Evolutionary conservation across 2,113 vertebrate genomes (phyloP).

Genomic region (Chloropsis cyanopogon): DNA sequence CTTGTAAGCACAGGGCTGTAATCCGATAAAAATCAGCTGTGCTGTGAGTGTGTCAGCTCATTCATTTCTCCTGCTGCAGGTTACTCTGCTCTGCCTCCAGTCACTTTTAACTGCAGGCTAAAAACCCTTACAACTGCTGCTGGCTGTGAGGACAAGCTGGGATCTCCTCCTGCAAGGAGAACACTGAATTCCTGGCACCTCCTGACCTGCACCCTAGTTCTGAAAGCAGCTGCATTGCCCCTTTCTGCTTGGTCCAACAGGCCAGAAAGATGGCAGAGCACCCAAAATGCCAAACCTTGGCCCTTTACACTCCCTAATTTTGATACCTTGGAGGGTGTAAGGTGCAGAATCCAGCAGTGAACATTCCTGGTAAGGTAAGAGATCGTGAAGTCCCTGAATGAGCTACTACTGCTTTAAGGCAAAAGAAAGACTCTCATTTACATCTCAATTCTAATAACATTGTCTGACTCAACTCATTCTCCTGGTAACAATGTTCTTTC

Average conservation of each 20-base stretch:
- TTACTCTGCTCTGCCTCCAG: not conserved
- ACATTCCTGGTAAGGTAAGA: not conserved
- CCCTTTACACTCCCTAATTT: not conserved
- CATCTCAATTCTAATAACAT: not conserved
- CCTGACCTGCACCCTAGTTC: not conserved
- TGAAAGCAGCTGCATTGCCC: not conserved
- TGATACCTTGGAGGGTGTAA: not conserved
- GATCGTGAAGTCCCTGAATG: not conserved
- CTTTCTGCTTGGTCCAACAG: not conserved
- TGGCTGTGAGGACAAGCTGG: not conserved
- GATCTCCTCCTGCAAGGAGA: not conserved
- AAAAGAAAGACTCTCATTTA: not conserved
- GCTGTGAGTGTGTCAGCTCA: not conserved
- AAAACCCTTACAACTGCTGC: not conserved
- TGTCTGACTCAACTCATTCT: not conserved
- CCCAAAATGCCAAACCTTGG: accelerated
- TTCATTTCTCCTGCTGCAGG: not conserved
- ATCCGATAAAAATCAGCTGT: constrained; percentile 12
- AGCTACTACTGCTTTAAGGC: not conserved
- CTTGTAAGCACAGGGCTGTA: not conserved
- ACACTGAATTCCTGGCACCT: not conserved
- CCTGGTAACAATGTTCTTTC: constrained; percentile 30
- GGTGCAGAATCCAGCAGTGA: not conserved
- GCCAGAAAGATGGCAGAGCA: not conserved
- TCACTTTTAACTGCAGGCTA: not conserved